Conservation (phyloP, 2,888 invertebrate genomes). For the Noctua janthina region DNA sequence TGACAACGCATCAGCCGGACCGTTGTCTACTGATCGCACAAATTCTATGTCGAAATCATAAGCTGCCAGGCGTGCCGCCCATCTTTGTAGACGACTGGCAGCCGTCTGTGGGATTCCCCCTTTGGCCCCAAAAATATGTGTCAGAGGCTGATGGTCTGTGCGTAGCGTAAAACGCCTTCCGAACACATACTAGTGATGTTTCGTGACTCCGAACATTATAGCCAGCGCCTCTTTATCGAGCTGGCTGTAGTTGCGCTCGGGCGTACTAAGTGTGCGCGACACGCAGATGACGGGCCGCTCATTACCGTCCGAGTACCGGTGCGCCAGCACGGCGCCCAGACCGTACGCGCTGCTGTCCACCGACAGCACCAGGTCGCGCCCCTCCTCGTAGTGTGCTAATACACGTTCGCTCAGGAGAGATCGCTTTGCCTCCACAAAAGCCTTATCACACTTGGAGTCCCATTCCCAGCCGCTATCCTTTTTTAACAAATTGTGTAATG, state of each 20-base stretch:
- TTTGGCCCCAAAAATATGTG: background rate
- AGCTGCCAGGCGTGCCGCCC: background rate
- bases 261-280: background rate
- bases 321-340: background rate
- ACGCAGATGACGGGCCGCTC: background rate
- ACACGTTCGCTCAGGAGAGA: background rate
- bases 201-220: background rate
- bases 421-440: slow-evolving; percentile 3
- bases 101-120: background rate
- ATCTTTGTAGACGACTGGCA: background rate
- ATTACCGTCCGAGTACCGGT: background rate
- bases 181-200: slow-evolving; percentile 6
- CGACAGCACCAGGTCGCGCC: background rate
- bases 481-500: background rate
- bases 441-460: background rate
- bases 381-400: slow-evolving; percentile 17
- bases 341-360: slow-evolving; percentile 11
- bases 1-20: slow-evolving; percentile 2
- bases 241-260: too few relatives aligned
- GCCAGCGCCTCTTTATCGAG: too few relatives aligned
- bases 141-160: background rate
- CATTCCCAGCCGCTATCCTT: background rate
- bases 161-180: background rate
- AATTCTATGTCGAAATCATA: background rate
- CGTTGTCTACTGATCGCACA: slow-evolving; percentile 1